Conservation (phyloP, 2,113 vertebrate genomes). For the Isichthys henryi region DNA sequence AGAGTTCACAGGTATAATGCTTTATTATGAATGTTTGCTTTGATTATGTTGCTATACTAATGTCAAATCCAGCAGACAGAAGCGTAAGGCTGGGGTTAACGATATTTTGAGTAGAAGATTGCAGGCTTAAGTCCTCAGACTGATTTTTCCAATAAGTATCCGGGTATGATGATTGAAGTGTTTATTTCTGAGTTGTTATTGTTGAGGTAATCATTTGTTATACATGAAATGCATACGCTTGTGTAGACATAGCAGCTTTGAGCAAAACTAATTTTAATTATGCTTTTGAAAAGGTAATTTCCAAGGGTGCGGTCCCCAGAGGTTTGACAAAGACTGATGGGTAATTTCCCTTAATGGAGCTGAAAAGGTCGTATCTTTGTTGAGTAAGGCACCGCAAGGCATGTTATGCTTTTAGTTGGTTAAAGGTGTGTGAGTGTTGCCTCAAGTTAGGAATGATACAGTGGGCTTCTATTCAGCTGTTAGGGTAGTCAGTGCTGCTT, state of each 20-base stretch:
- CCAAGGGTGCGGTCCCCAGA: not conserved
- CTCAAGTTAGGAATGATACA: not conserved
- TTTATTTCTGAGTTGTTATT: not conserved
- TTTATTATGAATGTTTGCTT: not conserved
- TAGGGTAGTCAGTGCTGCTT: not conserved
- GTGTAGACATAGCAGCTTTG: not conserved
- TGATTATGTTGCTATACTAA: not conserved
- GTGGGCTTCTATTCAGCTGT: not conserved
- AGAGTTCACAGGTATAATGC: not conserved
- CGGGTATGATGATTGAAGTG: not conserved
- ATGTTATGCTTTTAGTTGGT: not conserved
- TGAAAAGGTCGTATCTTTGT: not conserved
- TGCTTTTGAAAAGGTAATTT: not conserved
- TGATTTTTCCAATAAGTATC: not conserved
- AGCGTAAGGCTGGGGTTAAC: not conserved
- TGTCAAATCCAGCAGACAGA: not conserved
- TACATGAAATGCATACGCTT: not conserved
- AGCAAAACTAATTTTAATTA: not conserved
- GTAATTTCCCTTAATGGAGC: not conserved
- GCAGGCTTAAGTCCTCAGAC: not conserved
- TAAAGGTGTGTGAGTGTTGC: not conserved
- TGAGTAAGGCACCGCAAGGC: not conserved
- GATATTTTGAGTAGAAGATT: not conserved
- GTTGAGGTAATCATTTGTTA: not conserved
- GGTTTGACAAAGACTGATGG: not conserved